Evolutionary conservation across 2,797 vertebrate genomes (phyloP).

Genomic region (Prunella strophiata): DNA sequence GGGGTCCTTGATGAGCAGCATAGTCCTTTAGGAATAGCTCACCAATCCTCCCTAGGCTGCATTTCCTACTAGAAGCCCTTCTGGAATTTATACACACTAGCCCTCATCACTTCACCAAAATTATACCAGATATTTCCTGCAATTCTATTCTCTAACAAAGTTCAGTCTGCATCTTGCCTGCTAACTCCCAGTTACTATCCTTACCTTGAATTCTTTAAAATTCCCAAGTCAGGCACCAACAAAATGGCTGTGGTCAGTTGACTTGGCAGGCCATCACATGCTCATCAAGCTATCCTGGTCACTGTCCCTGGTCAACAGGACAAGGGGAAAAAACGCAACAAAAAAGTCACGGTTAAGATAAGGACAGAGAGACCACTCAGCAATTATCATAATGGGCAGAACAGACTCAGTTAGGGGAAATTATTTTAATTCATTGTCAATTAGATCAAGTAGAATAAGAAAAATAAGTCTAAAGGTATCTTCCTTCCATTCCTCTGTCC

Average conservation of each 20-base stretch:
- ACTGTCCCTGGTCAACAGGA: neutral
- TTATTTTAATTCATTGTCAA: neutral
- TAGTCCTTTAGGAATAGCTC: neutral
- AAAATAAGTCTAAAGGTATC: neutral
- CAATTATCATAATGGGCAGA: neutral
- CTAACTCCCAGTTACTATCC: neutral
- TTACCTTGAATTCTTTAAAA: neutral
- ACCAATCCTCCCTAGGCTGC: accelerated
- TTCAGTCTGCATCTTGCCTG: neutral
- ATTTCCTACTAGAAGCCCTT: neutral
- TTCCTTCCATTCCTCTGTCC: neutral
- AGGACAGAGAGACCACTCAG: neutral
- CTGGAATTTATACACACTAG: neutral
- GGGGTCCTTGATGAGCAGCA: neutral
- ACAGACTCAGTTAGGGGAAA: neutral
- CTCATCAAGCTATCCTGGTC: neutral
- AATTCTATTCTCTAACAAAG: neutral
- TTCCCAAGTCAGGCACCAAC: neutral
- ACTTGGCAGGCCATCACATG: neutral
- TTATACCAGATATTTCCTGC: neutral
- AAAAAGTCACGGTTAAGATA: neutral
- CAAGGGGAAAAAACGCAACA: neutral
- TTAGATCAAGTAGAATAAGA: neutral
- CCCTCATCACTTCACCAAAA: neutral
- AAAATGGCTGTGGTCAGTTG: neutral